Conservation (phyloP, 2,113 vertebrate genomes). For the Sylvia atricapilla region DNA sequence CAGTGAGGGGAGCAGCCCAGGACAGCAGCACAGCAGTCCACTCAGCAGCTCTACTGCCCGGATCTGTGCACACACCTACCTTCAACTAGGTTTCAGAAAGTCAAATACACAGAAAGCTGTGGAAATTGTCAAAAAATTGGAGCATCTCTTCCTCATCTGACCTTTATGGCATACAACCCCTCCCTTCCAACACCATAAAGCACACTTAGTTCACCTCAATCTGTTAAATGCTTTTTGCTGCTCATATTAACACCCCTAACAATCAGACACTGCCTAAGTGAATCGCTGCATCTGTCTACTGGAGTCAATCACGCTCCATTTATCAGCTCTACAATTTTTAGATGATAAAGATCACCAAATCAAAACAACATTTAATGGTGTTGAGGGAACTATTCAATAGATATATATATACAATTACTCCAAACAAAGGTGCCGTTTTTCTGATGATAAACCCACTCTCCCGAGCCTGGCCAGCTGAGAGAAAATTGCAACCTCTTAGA, state of each 20-base stretch:
- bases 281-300: neutral
- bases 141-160: neutral
- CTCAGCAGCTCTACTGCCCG: neutral
- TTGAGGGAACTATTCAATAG: neutral
- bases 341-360: neutral
- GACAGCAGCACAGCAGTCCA: neutral
- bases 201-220: neutral
- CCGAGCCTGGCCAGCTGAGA: neutral
- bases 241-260: neutral
- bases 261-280: neutral
- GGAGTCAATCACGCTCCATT: neutral
- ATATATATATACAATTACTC: neutral
- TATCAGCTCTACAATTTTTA: neutral
- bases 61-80: rapidly evolving
- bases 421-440: neutral
- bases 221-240: neutral
- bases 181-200: neutral
- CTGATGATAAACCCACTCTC: neutral
- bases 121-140: neutral
- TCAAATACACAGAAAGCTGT: neutral
- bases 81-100: neutral
- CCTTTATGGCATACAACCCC: neutral
- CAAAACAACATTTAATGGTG: neutral
- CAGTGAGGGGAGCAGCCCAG: neutral
- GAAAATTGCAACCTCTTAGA: neutral